phyloP scores from a whole-genome alignment of 2,888 invertebrate genomes.

The Hydroisotoma schaefferi region DNA sequence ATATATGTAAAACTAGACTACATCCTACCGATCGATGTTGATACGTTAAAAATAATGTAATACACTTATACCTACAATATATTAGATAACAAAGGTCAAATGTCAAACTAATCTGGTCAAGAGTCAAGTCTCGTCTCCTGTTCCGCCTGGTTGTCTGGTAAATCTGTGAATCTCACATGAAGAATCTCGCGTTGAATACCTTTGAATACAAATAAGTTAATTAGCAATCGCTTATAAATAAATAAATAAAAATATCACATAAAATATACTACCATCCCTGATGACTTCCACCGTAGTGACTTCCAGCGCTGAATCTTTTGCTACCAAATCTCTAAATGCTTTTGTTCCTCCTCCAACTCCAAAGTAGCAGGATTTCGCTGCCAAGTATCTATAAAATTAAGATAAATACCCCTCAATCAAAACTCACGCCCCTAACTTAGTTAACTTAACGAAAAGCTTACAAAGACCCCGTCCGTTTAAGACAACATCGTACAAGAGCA shows the following conservation, averaged over 20 bases:
- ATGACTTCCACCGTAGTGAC: conserved; percentile 14
- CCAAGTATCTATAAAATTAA: conserved; percentile 60
- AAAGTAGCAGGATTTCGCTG: conserved; percentile 90
- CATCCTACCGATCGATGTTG: no score
- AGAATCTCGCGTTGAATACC: conserved; percentile 61
- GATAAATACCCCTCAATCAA: not conserved
- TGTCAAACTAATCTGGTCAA: no score
- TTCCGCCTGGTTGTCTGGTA: no score
- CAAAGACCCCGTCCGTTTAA: conserved; percentile 63
- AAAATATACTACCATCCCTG: conserved; percentile 11
- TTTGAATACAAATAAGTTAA: conserved; percentile 19
- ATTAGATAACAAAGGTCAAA: no score
- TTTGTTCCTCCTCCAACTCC: conserved; percentile 86
- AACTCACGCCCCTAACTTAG: not conserved
- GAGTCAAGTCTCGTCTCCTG: no score
- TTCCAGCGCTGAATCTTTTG: not conserved
- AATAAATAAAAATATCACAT: not conserved
- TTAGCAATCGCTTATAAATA: not conserved
- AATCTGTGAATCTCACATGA: conserved; percentile 22
- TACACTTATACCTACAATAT: no score
- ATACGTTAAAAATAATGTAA: no score
- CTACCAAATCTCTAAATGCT: conserved; percentile 58
- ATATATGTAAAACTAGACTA: no score
- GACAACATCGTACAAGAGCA: conserved; percentile 62
- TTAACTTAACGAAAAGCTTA: conserved; percentile 55